Base-by-base conservation (phyloP, 2,888 invertebrate genomes). In the Brachyptera putata region DNA sequence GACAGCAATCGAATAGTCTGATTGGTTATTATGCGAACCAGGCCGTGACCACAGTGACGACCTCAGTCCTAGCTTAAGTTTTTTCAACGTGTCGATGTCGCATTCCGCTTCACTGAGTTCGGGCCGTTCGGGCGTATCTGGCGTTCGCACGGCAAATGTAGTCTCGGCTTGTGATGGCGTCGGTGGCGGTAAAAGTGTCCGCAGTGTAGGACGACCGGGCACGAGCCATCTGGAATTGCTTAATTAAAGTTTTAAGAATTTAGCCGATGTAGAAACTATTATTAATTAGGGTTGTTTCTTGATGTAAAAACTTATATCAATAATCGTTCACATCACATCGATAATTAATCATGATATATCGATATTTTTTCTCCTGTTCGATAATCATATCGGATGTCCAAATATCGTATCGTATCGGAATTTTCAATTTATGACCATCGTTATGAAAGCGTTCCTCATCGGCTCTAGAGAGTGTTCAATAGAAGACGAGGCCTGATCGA, bases 1-100 rank as follows among this genome's bases (percentile, higher is more conserved):
- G 73, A 87, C 86, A 66, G 86, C 86, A 75, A 86, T 86, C 63
- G 86, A 86, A 72, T 86, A 86, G 75, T 86, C 86, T 67, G 85
- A 84, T 68, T 84, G 83, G 68, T 84, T 83, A 68, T 79, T 80
- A 65, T 78, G 76, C 67, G 80, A 77, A 66, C 72, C 76, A 36
- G 85, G 85, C 65, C 85, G 77, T 30, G 86, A 84, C 86, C 86
- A 87, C 24, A 87, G 76, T 61, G 85, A 84, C 61, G 85, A 86
- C 63, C 85, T 77, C 70, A 85, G 77, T 30, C 86, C 86, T 66
- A 86, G 75, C 73, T 86, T 86, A 64, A 86, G 75, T 72, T 86
- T 87, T 74, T 86, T 86, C 68, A 87, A 74, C 61, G 86, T 85
- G 70, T 87, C 86, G 73, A 86, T 84, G 78, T 86, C 86, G 74